phyloP scores from a whole-genome alignment of 2,888 invertebrate genomes.

The Chrysomela aeneicollis region DNA sequence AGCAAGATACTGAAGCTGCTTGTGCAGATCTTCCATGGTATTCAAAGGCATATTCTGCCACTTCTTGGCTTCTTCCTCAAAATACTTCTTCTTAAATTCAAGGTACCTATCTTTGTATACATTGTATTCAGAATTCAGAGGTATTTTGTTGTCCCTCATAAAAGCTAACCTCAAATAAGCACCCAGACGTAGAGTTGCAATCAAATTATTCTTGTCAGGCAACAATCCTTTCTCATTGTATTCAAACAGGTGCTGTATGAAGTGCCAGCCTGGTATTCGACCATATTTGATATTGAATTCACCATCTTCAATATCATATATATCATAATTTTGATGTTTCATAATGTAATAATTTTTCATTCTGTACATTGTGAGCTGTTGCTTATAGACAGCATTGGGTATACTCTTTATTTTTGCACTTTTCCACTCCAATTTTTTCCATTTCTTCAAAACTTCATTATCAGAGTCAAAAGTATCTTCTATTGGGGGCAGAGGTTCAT shows the following conservation, averaged over 20 bases:
- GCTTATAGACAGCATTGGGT: slow-evolving; percentile 39
- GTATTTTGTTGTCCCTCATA: slow-evolving; percentile 39
- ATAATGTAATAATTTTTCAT: slow-evolving; percentile 39
- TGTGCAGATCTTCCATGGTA: slow-evolving; percentile 40
- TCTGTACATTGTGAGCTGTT: slow-evolving; percentile 33
- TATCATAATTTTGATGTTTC: slow-evolving; percentile 37
- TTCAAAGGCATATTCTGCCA: slow-evolving; percentile 47
- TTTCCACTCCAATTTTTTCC: slow-evolving; percentile 26
- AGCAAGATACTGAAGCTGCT: slow-evolving; percentile 33
- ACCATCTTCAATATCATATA: slow-evolving; percentile 41
- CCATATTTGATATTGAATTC: slow-evolving; percentile 44
- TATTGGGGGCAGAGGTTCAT: slow-evolving; percentile 4
- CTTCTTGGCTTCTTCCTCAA: slow-evolving; percentile 41
- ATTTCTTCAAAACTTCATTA: slow-evolving; percentile 20
- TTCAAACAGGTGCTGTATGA: slow-evolving; percentile 41
- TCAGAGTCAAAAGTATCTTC: slow-evolving; percentile 17
- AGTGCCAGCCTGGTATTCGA: slow-evolving; percentile 41
- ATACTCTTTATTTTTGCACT: slow-evolving; percentile 28
- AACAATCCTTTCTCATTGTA: slow-evolving; percentile 44
- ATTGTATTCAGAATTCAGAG: slow-evolving; percentile 39
- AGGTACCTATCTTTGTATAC: slow-evolving; percentile 41
- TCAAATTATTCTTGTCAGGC: slow-evolving; percentile 44
- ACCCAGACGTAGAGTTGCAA: slow-evolving; percentile 41
- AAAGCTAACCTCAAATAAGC: slow-evolving; percentile 37
- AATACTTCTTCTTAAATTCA: slow-evolving; percentile 36